These are phyloP conservation scores for Pachliopta kotzebuea DNA, from an alignment of 2,888 invertebrate species.

Conservation along the genomic window DNA sequence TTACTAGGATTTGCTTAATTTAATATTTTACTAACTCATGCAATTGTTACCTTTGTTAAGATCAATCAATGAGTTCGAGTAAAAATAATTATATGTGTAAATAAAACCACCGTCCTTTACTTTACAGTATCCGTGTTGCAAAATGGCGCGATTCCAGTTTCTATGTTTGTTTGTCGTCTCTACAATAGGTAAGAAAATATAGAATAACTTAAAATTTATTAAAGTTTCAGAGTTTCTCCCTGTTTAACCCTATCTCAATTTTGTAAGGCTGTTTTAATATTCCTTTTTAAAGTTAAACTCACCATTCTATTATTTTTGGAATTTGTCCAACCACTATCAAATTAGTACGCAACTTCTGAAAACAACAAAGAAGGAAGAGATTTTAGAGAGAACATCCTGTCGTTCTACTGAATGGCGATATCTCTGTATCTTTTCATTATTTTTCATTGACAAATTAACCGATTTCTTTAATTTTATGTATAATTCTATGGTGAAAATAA, in stretches of 20 bases:
- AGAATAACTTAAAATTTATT: background rate
- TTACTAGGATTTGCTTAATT: background rate
- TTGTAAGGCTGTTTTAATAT: too few relatives aligned
- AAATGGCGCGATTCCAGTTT: constrained; percentile 61
- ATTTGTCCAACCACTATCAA: too few relatives aligned
- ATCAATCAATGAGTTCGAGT: background rate
- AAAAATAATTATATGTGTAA: background rate
- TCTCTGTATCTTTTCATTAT: too few relatives aligned
- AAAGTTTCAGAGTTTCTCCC: too few relatives aligned
- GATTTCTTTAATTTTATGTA: background rate
- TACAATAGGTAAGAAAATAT: constrained; percentile 51
- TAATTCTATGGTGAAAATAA: background rate
- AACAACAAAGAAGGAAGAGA: too few relatives aligned
- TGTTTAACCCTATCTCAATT: too few relatives aligned
- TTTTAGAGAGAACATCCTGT: too few relatives aligned
- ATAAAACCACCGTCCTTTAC: constrained; percentile 27
- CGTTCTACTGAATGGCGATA: too few relatives aligned
- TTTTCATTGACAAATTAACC: too few relatives aligned
- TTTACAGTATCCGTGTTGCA: constrained; percentile 49
- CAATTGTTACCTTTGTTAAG: background rate
- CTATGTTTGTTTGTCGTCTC: constrained; percentile 52
- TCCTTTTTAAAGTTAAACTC: too few relatives aligned
- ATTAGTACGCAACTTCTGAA: too few relatives aligned
- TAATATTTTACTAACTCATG: background rate
- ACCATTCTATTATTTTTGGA: too few relatives aligned